These are phyloP conservation scores for Nomada goodeniana DNA, from an alignment of 2,888 invertebrate species.

Conservation along the genomic window DNA sequence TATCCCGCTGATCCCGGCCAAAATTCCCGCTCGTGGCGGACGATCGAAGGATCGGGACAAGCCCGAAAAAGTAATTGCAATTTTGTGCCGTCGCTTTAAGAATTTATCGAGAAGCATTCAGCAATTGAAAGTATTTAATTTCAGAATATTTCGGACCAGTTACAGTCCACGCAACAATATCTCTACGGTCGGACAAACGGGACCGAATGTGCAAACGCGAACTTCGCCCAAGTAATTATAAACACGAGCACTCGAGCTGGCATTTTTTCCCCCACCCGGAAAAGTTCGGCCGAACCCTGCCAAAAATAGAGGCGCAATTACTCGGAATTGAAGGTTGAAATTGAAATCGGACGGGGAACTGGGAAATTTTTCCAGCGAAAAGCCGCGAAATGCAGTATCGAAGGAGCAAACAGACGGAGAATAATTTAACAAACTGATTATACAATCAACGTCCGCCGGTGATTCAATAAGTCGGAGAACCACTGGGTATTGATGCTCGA, in stretches of 20 bases:
- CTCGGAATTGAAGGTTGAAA: background rate
- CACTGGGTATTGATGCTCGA: slow-evolving; percentile 83
- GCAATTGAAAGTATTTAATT: too few species aligned
- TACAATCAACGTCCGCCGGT: slow-evolving; percentile 43
- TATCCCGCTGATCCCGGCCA: background rate
- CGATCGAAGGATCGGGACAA: background rate
- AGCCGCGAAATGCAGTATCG: background rate
- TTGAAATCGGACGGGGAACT: background rate
- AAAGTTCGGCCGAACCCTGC: background rate
- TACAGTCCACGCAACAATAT: too few species aligned
- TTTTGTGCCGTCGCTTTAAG: too few species aligned
- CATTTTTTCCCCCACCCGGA: background rate
- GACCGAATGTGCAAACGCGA: too few species aligned
- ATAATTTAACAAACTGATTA: slow-evolving; percentile 49
- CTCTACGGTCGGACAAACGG: too few species aligned
- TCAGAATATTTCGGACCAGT: too few species aligned
- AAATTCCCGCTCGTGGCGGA: background rate
- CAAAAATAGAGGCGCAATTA: background rate
- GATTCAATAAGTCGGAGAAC: slow-evolving; percentile 76
- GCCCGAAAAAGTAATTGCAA: background rate
- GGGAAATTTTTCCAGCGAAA: slow-evolving; percentile 1
- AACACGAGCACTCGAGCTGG: too few species aligned
- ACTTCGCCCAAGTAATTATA: too few species aligned
- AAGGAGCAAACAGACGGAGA: slow-evolving; percentile 23
- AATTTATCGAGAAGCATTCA: too few species aligned